Base-by-base conservation (phyloP, 2,797 vertebrate species). In the Hirundo rustica region DNA sequence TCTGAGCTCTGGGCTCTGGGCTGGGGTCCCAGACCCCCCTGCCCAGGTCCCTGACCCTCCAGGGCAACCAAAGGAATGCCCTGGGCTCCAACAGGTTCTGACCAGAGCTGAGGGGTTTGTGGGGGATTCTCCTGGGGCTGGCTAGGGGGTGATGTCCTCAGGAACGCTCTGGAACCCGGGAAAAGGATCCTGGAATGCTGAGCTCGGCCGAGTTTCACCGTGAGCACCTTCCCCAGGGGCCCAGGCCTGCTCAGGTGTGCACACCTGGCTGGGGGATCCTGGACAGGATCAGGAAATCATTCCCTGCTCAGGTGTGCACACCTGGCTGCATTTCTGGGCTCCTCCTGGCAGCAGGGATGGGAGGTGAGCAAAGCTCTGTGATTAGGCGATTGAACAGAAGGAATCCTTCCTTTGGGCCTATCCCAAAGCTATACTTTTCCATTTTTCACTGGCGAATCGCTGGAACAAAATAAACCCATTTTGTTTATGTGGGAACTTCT, bases 121-220 rank as follows among this genome's bases (percentile, higher is more conserved):
- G 4, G 30, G 51, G 76, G 7, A 16, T 11, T 19, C 78, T 51
- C 48, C 62, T 22, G 55, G 70, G 30, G 32, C 47, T 50, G n/a
- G 40, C n/a, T n/a, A n/a, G 34, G 12, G 1, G 3, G 29, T 0
- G 0, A 22, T 2, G 12, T 13, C 20, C 30, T 32, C 42, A 26
- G 67, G 73, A 74, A 42, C 9, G 73, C 60, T 11, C 1, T 4
- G n/a, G 20, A 27, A 21, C 11, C 44, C 15, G 4, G 54, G 65
- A 21, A 34, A 34, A 51, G 45, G 22, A 32, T 16, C 19, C 36
- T 40, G 58, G 76, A 51, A 29, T 0, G 2, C 36, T 10, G 72
- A 30, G 30, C 21, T 72, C 36, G 19, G 13, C 50, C 61, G 76
- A 50, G 61, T 15, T 20, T 23, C 20, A 21, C 25, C 16, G 40